phyloP scores from a whole-genome alignment of 2,113 vertebrate species.

The Chlorodrepanis virens region DNA sequence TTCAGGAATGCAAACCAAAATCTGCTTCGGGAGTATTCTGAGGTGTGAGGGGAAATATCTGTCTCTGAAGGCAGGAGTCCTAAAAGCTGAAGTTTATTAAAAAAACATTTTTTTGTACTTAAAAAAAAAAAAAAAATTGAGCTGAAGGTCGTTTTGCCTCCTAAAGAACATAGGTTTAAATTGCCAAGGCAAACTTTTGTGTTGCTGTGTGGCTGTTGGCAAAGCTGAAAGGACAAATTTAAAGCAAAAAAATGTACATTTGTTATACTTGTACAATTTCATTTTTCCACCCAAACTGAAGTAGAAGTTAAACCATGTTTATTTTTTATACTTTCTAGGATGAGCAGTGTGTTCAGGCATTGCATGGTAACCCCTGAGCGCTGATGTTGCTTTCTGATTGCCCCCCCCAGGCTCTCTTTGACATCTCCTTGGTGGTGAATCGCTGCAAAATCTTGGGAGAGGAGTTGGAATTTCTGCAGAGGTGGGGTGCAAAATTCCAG shows the following conservation, averaged over 20 bases:
- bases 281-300: not conserved
- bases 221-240: not conserved
- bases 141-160: not conserved
- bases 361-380: not conserved
- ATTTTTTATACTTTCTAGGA: not conserved
- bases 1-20: not conserved
- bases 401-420: slow-evolving; percentile 70
- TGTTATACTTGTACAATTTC: not conserved
- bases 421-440: slow-evolving; percentile 71
- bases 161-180: not conserved
- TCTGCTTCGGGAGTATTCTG: not conserved
- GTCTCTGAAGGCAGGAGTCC: not conserved
- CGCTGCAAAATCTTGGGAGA: slow-evolving; percentile 73
- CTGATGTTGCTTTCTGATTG: not conserved
- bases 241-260: not conserved
- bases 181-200: not conserved
- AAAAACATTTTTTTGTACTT: not conserved
- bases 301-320: not conserved
- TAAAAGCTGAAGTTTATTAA: not conserved
- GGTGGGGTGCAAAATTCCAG: slow-evolving; percentile 78
- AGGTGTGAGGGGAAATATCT: not conserved
- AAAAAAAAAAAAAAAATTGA: not conserved
- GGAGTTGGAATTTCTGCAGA: slow-evolving; percentile 77
- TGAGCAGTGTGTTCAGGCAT: not conserved
- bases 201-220: not conserved